These are phyloP conservation scores for Morinoia aosen DNA, from an alignment of 2,888 invertebrate species.

Conservation along the genomic window DNA sequence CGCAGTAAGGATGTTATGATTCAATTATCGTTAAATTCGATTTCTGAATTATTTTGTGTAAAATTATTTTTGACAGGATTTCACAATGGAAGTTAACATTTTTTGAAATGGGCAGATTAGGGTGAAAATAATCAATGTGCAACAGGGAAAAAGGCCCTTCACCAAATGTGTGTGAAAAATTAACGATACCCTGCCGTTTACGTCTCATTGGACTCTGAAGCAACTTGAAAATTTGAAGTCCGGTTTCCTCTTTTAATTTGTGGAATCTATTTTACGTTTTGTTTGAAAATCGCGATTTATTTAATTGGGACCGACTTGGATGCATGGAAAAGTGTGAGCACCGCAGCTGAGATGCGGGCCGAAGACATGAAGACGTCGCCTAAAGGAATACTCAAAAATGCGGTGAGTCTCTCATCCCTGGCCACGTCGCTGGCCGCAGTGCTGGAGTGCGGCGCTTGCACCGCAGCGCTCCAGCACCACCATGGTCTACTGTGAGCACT, in stretches of 20 bases:
- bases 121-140: too few relatives aligned
- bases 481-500: too few relatives aligned
- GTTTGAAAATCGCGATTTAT: not conserved
- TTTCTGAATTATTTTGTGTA: too few relatives aligned
- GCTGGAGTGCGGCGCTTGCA: not conserved
- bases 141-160: too few relatives aligned
- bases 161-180: too few relatives aligned
- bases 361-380: not conserved
- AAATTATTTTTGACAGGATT: too few relatives aligned
- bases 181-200: not conserved
- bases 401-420: not conserved
- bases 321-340: not conserved
- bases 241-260: not conserved
- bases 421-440: too few relatives aligned
- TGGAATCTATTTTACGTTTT: not conserved
- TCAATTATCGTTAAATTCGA: too few relatives aligned
- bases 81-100: too few relatives aligned
- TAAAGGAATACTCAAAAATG: constrained; percentile 3
- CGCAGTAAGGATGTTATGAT: too few relatives aligned
- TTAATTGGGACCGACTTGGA: not conserved
- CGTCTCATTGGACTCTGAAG: not conserved
- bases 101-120: too few relatives aligned
- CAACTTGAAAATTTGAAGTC: not conserved
- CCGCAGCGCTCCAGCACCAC: too few relatives aligned
- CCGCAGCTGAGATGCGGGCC: not conserved